Conservation (phyloP, 2,113 vertebrate species). For the Trachemys scripta region DNA sequence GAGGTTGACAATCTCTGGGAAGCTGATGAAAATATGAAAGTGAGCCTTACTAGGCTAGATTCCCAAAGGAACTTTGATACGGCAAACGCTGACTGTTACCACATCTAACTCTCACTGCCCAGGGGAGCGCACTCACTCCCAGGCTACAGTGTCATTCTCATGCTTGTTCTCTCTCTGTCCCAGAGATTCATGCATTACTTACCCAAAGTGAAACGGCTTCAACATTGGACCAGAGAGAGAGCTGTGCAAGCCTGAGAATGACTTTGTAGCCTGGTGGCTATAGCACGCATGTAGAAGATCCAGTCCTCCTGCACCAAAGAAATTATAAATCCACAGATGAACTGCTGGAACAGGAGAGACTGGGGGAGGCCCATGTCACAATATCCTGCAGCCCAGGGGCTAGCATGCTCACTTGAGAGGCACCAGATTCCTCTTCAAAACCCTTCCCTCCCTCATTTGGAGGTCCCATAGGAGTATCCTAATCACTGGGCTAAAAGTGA, state of each 20-base stretch:
- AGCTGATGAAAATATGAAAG: neutral
- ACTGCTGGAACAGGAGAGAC: neutral
- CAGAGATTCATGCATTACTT: neutral
- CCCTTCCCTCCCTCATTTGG: neutral
- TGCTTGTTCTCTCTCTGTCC: neutral
- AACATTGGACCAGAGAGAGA: neutral
- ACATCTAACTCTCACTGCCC: neutral
- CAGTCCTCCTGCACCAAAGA: neutral
- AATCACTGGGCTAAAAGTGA: neutral
- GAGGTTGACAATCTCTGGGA: accelerated
- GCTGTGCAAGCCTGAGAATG: neutral
- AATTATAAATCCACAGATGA: neutral
- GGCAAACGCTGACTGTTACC: neutral
- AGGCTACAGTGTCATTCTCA: too few relatives aligned
- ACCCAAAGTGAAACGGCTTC: neutral
- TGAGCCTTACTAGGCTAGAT: neutral
- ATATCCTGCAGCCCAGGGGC: too few relatives aligned
- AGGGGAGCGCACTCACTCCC: too few relatives aligned
- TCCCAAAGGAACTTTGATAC: neutral
- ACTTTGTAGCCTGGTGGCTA: too few relatives aligned
- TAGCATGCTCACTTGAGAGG: neutral
- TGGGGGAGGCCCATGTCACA: too few relatives aligned
- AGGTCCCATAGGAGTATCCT: neutral
- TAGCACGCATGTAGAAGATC: neutral
- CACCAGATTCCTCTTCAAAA: neutral